Conservation (phyloP, 2,797 vertebrate species). For the Knipowitschia caucasica region DNA sequence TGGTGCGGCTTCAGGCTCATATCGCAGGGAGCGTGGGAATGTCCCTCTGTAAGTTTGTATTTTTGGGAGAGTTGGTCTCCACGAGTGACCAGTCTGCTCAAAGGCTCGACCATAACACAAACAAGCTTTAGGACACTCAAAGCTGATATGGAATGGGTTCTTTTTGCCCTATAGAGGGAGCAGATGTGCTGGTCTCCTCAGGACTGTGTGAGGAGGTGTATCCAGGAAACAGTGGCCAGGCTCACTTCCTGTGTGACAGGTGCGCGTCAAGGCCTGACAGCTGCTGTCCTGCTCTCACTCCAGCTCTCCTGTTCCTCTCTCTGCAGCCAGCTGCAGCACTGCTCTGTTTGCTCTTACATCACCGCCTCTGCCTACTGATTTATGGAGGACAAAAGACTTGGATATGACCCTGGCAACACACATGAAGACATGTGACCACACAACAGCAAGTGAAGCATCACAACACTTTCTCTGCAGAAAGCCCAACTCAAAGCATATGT, state of each 20-base stretch:
- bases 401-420: slow-evolving; percentile 66
- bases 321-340: slow-evolving; percentile 75
- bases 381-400: slow-evolving; percentile 76
- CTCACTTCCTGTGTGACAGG: slow-evolving; percentile 83
- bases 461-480: slow-evolving; percentile 31
- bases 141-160: slow-evolving; percentile 1
- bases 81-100: slow-evolving; percentile 65
- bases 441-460: slow-evolving; percentile 45
- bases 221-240: slow-evolving; percentile 78
- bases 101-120: slow-evolving; percentile 64
- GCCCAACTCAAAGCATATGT: slow-evolving; percentile 14
- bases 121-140: slow-evolving; percentile 58
- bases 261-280: slow-evolving; percentile 77
- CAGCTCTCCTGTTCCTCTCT: slow-evolving; percentile 62
- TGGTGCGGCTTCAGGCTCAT: slow-evolving; percentile 7
- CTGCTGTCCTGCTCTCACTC: slow-evolving; percentile 76
- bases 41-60: slow-evolving; percentile 59
- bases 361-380: slow-evolving; percentile 70
- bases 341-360: slow-evolving; percentile 77
- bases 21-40: slow-evolving; percentile 67
- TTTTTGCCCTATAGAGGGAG: slow-evolving; percentile 24
- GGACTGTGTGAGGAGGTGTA: slow-evolving; percentile 75
- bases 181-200: slow-evolving; percentile 60
- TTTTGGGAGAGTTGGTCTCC: slow-evolving; percentile 68
- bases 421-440: slow-evolving; percentile 28